phyloP scores from a whole-genome alignment of 2,113 vertebrate species.

The Synchiropus splendidus region DNA sequence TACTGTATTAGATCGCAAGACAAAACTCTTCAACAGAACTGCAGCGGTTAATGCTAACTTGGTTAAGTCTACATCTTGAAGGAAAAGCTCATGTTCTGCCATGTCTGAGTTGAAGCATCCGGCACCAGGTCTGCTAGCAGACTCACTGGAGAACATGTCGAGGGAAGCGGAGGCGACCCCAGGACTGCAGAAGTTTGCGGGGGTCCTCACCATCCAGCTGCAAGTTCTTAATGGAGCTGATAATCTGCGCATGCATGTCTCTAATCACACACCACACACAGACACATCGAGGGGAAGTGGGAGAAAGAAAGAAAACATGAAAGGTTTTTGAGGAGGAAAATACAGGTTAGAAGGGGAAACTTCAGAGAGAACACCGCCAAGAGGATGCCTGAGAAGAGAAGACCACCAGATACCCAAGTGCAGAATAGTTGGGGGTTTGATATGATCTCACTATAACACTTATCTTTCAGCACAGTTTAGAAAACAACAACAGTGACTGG shows the following conservation, averaged over 20 bases:
- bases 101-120: slow-evolving; percentile 3
- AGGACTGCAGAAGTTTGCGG: slow-evolving; percentile 84
- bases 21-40: too few relatives aligned
- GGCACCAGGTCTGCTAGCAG: slow-evolving; percentile 42
- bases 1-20: background rate
- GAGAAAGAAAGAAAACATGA: slow-evolving; percentile 9
- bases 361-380: background rate
- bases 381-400: slow-evolving; percentile 30
- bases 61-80: background rate
- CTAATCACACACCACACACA: slow-evolving; percentile 58
- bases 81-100: slow-evolving; percentile 10
- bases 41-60: background rate
- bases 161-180: slow-evolving; percentile 80
- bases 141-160: slow-evolving; percentile 88
- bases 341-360: slow-evolving; percentile 9
- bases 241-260: slow-evolving; percentile 94
- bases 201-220: slow-evolving; percentile 90
- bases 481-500: too few relatives aligned
- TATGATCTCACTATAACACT: background rate
- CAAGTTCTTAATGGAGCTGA: slow-evolving; percentile 92
- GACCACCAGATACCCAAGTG: slow-evolving; percentile 16
- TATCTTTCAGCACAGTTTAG: too few relatives aligned
- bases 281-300: slow-evolving; percentile 18
- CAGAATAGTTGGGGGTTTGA: slow-evolving; percentile 36
- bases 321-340: slow-evolving; percentile 9